phyloP scores from a whole-genome alignment of 2,888 invertebrate species.

The Clivina fossor region DNA sequence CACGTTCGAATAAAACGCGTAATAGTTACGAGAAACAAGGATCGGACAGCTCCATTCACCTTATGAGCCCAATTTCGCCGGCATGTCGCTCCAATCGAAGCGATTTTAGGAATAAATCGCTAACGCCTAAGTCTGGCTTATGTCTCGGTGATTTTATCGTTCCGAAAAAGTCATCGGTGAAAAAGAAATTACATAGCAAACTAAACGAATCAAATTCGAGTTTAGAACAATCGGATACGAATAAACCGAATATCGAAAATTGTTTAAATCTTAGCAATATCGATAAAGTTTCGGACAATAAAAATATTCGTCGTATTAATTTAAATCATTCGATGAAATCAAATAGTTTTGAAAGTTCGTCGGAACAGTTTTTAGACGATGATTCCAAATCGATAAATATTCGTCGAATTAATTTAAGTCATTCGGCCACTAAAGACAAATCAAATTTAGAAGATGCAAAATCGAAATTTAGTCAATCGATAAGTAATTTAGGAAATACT shows the following conservation, averaged over 20 bases:
- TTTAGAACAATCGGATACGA: constrained; percentile 44
- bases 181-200: constrained; percentile 42
- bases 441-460: too few relatives aligned
- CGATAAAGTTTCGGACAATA: too few relatives aligned
- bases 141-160: constrained; percentile 51
- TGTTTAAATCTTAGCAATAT: constrained; percentile 56
- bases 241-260: constrained; percentile 51
- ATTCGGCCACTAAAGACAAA: too few relatives aligned
- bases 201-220: constrained; percentile 34
- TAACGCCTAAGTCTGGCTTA: constrained; percentile 41
- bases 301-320: too few relatives aligned
- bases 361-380: too few relatives aligned
- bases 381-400: too few relatives aligned
- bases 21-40: neutral
- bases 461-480: too few relatives aligned
- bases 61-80: constrained; percentile 46
- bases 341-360: too few relatives aligned
- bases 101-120: constrained; percentile 9
- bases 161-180: constrained; percentile 39
- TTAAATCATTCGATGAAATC: too few relatives aligned
- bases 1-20: constrained; percentile 28
- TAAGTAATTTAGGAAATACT: constrained; percentile 51
- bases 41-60: constrained; percentile 28
- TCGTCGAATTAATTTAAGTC: too few relatives aligned
- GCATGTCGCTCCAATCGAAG: constrained; percentile 40